Evolutionary conservation across 2,888 invertebrate species (phyloP).

Genomic region (Spodoptera littoralis): DNA sequence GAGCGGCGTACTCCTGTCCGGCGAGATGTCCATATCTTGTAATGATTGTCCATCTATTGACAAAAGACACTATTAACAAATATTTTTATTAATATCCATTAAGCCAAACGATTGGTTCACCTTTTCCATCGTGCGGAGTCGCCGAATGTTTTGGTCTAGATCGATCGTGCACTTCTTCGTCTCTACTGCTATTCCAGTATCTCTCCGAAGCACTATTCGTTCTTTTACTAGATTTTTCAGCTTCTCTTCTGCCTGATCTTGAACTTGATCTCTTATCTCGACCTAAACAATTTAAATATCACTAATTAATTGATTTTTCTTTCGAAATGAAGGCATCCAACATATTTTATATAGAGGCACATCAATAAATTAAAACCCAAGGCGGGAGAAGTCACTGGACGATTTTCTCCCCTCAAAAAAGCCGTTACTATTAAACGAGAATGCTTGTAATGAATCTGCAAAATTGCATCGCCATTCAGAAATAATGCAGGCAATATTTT

Average conservation of each 20-base stretch:
- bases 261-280: conserved; percentile 84
- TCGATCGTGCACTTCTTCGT: conserved; percentile 78
- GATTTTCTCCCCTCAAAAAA: too few relatives aligned
- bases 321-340: neutral
- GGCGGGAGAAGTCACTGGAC: too few relatives aligned
- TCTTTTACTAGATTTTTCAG: conserved; percentile 80
- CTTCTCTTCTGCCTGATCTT: conserved; percentile 79
- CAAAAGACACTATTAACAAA: conserved; percentile 17
- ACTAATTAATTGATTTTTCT: neutral
- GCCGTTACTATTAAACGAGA: too few relatives aligned
- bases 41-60: conserved; percentile 85
- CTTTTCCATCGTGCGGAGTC: conserved; percentile 77
- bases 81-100: conserved; percentile 7
- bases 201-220: conserved; percentile 77
- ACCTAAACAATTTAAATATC: conserved; percentile 61
- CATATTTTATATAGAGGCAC: too few relatives aligned
- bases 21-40: conserved; percentile 98
- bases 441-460: too few relatives aligned
- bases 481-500: too few relatives aligned
- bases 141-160: conserved; percentile 77
- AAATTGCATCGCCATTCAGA: too few relatives aligned
- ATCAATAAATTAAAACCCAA: too few relatives aligned
- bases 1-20: conserved; percentile 95
- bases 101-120: conserved; percentile 51
- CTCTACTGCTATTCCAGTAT: conserved; percentile 80